Base-by-base conservation (phyloP, 2,113 vertebrate genomes). In the Leiothrix lutea region DNA sequence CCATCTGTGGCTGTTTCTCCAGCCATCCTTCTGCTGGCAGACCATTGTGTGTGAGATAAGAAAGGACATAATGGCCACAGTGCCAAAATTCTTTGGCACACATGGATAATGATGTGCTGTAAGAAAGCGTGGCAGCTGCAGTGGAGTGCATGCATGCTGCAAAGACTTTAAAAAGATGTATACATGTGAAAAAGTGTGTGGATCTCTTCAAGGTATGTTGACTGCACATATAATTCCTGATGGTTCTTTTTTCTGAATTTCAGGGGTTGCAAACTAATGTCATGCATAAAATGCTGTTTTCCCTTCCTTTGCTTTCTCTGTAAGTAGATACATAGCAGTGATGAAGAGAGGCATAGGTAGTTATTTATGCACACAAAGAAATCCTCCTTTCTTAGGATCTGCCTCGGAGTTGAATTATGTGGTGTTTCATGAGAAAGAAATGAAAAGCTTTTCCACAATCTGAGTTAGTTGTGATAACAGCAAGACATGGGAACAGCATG, bases 31-130 rank as follows among this genome's bases (percentile, higher is more conserved):
- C 15, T 62, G 24, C 70, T 64, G 50, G 21, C 5, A 5, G 31
- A 67, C 22, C 47, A 40, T 14, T 4, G 2, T 9, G 47, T 36
- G 16, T 42, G 50, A 84, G 26, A 23, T 42, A 60, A 56, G n/a
- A 15, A 74, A 80, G 47, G 18, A 51, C 64, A 25, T 21, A 5
- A 33, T 17, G 14, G 42, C 58, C 23, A 6, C 35, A 25, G 29
- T 69, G 44, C 72, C 65, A 50, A 78, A 83, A 83, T 71, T 28
- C 6, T 12, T 62, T 19, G 36, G 56, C 26, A 56, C 21, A 15
- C 1, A 0, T 35, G 24, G 47, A 26, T 61, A 64, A 87, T 1
- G 1, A 24, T 3, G 1, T 48, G 42, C n/a, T 80, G 33, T 35
- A 48, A 61, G 57, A 44, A 86, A 44, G 62, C 12, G 23, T 33